These are phyloP conservation scores for Antedon mediterranea DNA, from an alignment of 53 echinoderm and acorn worm species.

Conservation along the genomic window DNA sequence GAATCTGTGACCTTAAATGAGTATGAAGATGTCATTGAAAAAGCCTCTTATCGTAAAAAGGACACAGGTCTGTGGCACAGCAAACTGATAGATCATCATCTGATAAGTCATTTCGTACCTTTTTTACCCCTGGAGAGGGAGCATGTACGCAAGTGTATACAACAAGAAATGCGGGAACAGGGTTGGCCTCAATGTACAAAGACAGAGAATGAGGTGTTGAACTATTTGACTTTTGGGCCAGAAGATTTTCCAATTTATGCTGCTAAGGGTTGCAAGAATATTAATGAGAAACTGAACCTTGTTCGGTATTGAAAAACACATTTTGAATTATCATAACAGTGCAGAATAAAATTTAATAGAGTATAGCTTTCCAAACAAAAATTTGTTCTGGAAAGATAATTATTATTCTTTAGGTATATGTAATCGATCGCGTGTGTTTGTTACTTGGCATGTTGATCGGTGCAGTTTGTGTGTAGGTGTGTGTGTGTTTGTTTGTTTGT, in stretches of 20 bases:
- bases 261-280: conserved; percentile 71
- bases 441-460: no score
- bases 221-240: conserved; percentile 41
- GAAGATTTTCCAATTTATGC: conserved; percentile 33
- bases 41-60: background rate
- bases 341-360: no score
- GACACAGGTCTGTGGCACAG: conserved; percentile 1
- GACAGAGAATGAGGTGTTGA: conserved; percentile 27
- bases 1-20: conserved; percentile 27
- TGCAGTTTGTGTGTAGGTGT: no score
- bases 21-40: conserved; percentile 32
- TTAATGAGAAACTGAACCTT: conserved; percentile 40
- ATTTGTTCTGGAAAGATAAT: no score
- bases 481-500: no score
- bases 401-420: no score
- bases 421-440: no score
- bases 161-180: conserved; percentile 1
- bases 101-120: conserved; percentile 68
- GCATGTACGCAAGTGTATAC: conserved; percentile 56
- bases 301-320: background rate
- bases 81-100: conserved; percentile 39
- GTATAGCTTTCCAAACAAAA: no score
- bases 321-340: no score
- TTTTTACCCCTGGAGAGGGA: conserved; percentile 59
- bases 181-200: background rate